A percentile compares a stretch with the other conserved stretches of the same genome.
Conservation (phyloP, 2,113 vertebrate species). For the Diadophis punctatus region DNA sequence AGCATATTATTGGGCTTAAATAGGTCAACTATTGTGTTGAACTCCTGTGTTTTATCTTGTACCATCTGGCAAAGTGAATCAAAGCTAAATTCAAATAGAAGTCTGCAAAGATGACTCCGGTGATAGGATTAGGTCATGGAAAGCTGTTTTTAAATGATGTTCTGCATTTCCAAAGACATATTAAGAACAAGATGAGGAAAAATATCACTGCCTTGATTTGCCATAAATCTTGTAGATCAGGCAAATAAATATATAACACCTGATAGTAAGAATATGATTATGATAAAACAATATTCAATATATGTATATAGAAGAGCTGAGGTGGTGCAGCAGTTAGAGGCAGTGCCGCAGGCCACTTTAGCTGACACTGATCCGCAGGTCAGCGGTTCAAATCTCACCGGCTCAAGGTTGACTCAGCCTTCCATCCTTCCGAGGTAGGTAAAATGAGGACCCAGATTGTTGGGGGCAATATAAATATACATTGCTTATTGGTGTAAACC, state of each 20-base stretch:
- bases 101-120: constrained; percentile 72
- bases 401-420: too few relatives aligned
- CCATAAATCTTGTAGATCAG: background rate
- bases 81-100: constrained; percentile 68
- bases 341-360: too few relatives aligned
- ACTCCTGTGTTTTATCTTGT: constrained; percentile 66
- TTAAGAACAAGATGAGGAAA: constrained; percentile 21
- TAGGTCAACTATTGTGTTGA: constrained; percentile 73
- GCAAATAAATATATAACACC: background rate
- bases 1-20: constrained; percentile 72
- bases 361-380: too few relatives aligned
- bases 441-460: too few relatives aligned
- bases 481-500: too few relatives aligned
- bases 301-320: too few relatives aligned
- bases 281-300: background rate
- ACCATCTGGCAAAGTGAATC: constrained; percentile 84
- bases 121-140: constrained; percentile 44
- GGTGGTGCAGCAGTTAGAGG: too few relatives aligned
- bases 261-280: background rate
- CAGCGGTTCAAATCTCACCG: too few relatives aligned
- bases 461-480: too few relatives aligned
- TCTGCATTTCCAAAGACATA: constrained; percentile 33
- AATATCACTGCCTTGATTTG: background rate
- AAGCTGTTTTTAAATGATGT: constrained; percentile 45
- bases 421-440: too few relatives aligned